Conservation (phyloP, 2,797 vertebrate species). For the Helostoma temminkii region DNA sequence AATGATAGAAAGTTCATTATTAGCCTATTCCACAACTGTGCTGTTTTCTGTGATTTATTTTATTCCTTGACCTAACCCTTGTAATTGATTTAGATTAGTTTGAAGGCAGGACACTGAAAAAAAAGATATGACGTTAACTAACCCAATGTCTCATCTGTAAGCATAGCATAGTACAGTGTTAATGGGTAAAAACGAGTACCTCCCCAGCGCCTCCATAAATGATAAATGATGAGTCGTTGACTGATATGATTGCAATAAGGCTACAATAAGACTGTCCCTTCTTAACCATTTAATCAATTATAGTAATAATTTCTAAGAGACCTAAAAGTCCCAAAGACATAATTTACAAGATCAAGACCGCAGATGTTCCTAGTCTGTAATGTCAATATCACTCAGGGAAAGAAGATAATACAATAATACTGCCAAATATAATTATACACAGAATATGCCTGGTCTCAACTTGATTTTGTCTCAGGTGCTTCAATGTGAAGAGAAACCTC, state of each 20-base stretch:
- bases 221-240: conserved; percentile 42
- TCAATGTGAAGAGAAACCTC: not conserved
- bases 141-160: conserved; percentile 44
- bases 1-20: conserved; percentile 49
- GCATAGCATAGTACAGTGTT: conserved; percentile 32
- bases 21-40: conserved; percentile 32
- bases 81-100: conserved; percentile 58
- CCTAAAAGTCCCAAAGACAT: conserved; percentile 17
- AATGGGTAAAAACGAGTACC: conserved; percentile 59
- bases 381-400: not conserved
- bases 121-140: conserved; percentile 43
- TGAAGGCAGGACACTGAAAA: conserved; percentile 35
- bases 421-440: not conserved
- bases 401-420: too few species aligned
- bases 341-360: conserved; percentile 19
- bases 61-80: conserved; percentile 53
- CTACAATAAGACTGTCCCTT: conserved; percentile 17
- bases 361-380: not conserved
- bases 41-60: conserved; percentile 60
- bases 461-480: conserved; percentile 12
- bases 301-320: conserved; percentile 36
- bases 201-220: conserved; percentile 40
- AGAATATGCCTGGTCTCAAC: not conserved
- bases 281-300: conserved; percentile 54
- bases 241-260: conserved; percentile 36